phyloP scores from a whole-genome alignment of 2,888 invertebrate genomes.

The Xanthorhoe designata region DNA sequence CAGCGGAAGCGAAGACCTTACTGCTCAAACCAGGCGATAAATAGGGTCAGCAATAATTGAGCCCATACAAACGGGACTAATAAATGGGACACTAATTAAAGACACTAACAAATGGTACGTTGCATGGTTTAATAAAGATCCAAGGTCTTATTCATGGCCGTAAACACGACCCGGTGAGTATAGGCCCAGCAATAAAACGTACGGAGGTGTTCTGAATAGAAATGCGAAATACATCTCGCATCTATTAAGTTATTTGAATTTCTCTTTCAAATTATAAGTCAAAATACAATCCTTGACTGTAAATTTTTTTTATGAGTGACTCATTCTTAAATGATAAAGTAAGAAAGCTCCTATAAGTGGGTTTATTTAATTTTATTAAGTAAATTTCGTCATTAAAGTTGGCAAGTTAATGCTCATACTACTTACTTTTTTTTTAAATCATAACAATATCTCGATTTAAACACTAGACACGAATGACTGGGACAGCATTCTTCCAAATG shows the following conservation, averaged over 20 bases:
- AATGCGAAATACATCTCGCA: constrained; percentile 1
- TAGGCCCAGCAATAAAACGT: constrained; percentile 43
- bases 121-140: constrained; percentile 48
- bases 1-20: background rate
- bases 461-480: too few relatives aligned
- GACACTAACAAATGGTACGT: constrained; percentile 33
- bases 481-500: too few relatives aligned
- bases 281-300: background rate
- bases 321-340: too few relatives aligned
- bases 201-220: constrained; percentile 44
- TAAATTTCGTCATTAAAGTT: too few relatives aligned
- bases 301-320: too few relatives aligned
- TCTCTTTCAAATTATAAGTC: background rate
- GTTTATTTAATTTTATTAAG: too few relatives aligned
- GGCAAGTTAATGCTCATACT: too few relatives aligned
- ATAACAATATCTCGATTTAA: too few relatives aligned
- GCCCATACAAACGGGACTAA: constrained; percentile 10
- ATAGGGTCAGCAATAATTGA: constrained; percentile 20
- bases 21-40: constrained; percentile 18
- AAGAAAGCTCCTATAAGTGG: too few relatives aligned
- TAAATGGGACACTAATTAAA: constrained; percentile 31
- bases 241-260: background rate
- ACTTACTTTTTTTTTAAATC: too few relatives aligned
- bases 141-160: constrained; percentile 47
- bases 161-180: constrained; percentile 44